Evolutionary conservation across 2,797 vertebrate species (phyloP).

Genomic region (Anisognathus igniventris): DNA sequence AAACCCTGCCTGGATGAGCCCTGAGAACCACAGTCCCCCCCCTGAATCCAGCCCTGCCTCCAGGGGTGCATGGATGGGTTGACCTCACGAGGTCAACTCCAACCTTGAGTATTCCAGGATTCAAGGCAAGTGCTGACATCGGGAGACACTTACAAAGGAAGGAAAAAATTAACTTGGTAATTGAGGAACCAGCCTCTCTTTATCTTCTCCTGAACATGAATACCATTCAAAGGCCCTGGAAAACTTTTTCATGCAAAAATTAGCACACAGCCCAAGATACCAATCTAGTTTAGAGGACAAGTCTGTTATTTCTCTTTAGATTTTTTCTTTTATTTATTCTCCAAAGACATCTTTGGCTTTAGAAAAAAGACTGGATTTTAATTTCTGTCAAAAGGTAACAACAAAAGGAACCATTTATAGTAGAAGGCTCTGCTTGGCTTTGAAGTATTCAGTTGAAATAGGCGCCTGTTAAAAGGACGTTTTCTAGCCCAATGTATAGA

Average conservation of each 20-base stretch:
- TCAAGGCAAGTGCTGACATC: not conserved
- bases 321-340: constrained; percentile 28
- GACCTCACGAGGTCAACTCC: not conserved
- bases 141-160: not conserved
- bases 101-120: not conserved
- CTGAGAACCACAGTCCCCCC: rapidly evolving
- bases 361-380: constrained; percentile 27
- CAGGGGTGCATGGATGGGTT: rapidly evolving
- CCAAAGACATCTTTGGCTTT: constrained; percentile 23
- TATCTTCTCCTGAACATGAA: not conserved
- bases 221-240: not conserved
- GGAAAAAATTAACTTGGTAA: constrained; percentile 3
- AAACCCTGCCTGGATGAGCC: not conserved
- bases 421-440: constrained; percentile 5
- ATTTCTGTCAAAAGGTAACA: constrained; percentile 41
- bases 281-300: constrained; percentile 32
- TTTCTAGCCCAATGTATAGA: not conserved
- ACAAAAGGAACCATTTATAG: constrained; percentile 46
- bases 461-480: not conserved
- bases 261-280: constrained; percentile 13
- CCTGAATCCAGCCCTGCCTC: not conserved
- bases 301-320: not conserved
- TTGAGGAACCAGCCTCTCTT: constrained; percentile 5
- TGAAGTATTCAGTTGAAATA: constrained; percentile 3
- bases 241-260: constrained; percentile 20